Evolutionary conservation across 2,113 vertebrate genomes (phyloP).

Genomic region (Pluvianellus socialis): DNA sequence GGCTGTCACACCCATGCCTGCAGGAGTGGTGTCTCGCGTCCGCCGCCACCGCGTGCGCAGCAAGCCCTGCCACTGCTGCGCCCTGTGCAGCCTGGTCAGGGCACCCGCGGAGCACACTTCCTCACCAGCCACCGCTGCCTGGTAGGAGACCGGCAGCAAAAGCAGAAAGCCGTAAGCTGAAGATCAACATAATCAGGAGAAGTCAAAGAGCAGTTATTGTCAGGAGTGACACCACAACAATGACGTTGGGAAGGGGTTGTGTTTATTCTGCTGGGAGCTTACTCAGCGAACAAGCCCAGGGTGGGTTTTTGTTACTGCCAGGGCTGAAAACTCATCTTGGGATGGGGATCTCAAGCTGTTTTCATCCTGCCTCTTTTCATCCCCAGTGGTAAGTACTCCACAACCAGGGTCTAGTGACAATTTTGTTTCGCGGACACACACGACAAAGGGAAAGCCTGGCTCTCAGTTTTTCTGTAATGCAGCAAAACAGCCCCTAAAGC

Average conservation of each 20-base stretch:
- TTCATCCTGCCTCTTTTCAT: not conserved
- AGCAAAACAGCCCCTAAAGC: not conserved
- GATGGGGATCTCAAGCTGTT: not conserved
- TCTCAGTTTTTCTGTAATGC: not conserved
- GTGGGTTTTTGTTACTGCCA: not conserved
- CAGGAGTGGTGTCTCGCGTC: not conserved
- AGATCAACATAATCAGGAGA: not conserved
- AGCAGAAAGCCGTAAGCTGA: not conserved
- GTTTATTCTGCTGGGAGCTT: slow-evolving; percentile 25
- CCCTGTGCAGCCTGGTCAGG: not conserved
- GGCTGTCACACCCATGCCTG: not conserved
- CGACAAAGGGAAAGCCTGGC: not conserved
- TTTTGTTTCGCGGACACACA: not conserved
- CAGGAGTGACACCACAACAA: not conserved
- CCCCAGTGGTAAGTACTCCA: not conserved
- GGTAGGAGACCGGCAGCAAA: not conserved
- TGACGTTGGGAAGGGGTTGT: not conserved
- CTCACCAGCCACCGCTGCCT: not conserved
- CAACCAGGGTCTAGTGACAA: not conserved
- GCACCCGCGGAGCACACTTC: fast-evolving
- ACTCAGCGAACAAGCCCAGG: slow-evolving; percentile 1
- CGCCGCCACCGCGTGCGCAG: fast-evolving
- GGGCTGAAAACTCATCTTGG: not conserved
- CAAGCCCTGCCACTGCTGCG: not conserved
- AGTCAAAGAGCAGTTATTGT: slow-evolving; percentile 16